phyloP scores from a whole-genome alignment of 2,113 vertebrate species.

The Nothoprocta pentlandii region DNA sequence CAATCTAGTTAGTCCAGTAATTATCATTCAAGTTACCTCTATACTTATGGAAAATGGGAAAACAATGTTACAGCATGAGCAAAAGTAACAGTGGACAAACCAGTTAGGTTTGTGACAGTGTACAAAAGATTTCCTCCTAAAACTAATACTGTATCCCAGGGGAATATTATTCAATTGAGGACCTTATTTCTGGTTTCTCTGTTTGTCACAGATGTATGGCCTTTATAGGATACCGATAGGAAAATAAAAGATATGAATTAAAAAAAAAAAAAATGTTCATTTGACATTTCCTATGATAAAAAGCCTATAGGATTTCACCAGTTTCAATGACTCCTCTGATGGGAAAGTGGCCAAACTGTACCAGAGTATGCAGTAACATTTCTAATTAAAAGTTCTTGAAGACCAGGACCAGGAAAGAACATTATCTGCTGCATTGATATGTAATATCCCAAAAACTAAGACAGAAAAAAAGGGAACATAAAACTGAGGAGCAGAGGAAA shows the following conservation, averaged over 20 bases:
- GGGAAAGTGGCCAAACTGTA: background rate
- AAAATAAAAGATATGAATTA: background rate
- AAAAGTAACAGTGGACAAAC: background rate
- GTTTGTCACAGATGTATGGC: background rate
- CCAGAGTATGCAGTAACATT: background rate
- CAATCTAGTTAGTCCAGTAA: background rate
- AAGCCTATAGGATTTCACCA: background rate
- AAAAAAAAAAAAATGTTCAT: background rate
- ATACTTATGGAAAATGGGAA: slow-evolving; percentile 1
- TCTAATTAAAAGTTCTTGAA: background rate
- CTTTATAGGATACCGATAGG: background rate
- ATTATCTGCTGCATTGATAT: background rate
- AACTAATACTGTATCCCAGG: background rate
- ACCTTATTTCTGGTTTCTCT: background rate
- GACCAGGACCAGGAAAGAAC: background rate
- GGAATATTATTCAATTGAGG: background rate
- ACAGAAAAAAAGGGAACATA: background rate
- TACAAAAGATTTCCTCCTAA: slow-evolving; percentile 1
- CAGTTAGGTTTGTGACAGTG: background rate
- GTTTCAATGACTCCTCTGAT: background rate
- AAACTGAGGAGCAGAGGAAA: background rate
- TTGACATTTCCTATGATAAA: background rate
- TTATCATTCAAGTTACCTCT: background rate
- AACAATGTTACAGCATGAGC: slow-evolving; percentile 25
- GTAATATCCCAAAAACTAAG: background rate